These are phyloP conservation scores for Passerculus sandwichensis DNA, from an alignment of 2,797 vertebrate genomes.

Conservation along the genomic window DNA sequence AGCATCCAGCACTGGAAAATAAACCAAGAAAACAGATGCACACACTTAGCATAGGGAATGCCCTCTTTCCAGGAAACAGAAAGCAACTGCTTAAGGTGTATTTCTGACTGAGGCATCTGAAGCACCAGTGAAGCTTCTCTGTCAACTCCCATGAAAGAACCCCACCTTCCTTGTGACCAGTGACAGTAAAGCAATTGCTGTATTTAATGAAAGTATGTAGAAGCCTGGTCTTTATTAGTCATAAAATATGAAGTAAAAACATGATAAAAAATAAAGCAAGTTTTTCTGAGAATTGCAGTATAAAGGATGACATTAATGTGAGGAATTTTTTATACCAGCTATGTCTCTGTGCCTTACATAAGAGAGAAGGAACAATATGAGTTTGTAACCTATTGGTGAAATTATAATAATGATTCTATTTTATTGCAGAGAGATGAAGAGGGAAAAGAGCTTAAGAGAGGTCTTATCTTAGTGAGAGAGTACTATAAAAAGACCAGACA, in stretches of 20 bases:
- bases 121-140: neutral
- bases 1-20: neutral
- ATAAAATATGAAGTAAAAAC: neutral
- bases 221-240: neutral
- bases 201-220: neutral
- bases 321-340: neutral
- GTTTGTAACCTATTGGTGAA: neutral
- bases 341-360: neutral
- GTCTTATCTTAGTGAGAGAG: neutral
- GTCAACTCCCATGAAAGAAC: neutral
- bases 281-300: neutral
- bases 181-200: neutral
- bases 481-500: conserved; percentile 7
- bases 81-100: neutral
- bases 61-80: neutral
- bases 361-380: neutral
- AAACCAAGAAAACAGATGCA: neutral
- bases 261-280: neutral
- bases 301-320: neutral
- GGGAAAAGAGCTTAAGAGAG: neutral
- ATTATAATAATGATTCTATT: neutral
- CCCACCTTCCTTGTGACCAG: neutral
- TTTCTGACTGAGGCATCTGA: neutral
- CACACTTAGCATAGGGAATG: neutral
- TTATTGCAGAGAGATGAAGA: neutral